Percentiles rank a stretch among this genome's conserved stretches.
Evolutionary conservation across 2,113 vertebrate species (phyloP).

Genomic region (Stigmatopora nigra): DNA sequence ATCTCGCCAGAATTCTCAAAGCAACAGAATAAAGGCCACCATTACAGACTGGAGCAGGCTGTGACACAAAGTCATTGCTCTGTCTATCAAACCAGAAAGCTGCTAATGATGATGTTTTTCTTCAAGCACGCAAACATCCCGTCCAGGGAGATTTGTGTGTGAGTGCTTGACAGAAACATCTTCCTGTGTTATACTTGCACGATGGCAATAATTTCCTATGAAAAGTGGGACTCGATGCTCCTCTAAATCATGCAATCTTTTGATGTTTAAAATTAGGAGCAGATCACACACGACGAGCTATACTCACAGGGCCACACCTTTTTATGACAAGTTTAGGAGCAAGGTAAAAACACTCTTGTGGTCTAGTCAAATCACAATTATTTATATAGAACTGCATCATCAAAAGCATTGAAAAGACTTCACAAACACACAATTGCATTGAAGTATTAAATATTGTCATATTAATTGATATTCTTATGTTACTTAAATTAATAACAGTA

Average conservation of each 20-base stretch:
- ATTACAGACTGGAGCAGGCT: conserved; percentile 42
- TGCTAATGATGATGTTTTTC: conserved; percentile 68
- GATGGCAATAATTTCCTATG: conserved; percentile 59
- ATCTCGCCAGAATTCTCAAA: conserved; percentile 26
- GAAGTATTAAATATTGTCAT: too few relatives aligned
- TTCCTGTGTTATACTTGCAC: conserved; percentile 55
- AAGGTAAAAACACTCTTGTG: conserved; percentile 66
- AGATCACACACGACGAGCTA: conserved; percentile 61
- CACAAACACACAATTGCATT: too few relatives aligned
- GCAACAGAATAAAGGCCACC: conserved; percentile 45
- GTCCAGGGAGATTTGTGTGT: conserved; percentile 59
- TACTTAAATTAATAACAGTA: too few relatives aligned
- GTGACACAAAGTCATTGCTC: conserved; percentile 41
- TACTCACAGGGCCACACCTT: conserved; percentile 64
- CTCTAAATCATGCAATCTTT: conserved; percentile 68
- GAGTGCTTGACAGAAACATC: conserved; percentile 60
- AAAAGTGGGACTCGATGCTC: conserved; percentile 57
- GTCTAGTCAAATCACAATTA: conserved; percentile 61
- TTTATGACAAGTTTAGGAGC: conserved; percentile 69
- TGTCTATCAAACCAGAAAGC: conserved; percentile 53
- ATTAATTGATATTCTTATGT: too few relatives aligned
- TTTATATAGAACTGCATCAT: background rate
- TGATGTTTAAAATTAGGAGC: conserved; percentile 70
- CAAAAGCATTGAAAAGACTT: too few relatives aligned
- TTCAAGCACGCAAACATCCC: conserved; percentile 65